phyloP scores from a whole-genome alignment of 2,113 vertebrate species.

The Mirounga angustirostris region DNA sequence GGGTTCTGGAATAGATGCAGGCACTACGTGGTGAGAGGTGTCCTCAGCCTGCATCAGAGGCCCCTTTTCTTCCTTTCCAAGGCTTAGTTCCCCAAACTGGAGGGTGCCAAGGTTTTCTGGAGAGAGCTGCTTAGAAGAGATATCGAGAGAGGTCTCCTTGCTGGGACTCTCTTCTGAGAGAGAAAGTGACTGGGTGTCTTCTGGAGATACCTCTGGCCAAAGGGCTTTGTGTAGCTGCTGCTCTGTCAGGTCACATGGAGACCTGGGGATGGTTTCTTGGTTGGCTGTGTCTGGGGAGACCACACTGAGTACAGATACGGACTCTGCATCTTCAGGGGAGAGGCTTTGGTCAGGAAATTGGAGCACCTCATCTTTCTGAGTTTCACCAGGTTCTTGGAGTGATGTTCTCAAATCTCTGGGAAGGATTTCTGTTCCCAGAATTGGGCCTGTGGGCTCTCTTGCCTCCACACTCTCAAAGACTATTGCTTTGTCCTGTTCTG shows the following conservation, averaged over 20 bases:
- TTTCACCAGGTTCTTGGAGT: slow-evolving; percentile 72
- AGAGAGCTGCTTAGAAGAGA: slow-evolving; percentile 84
- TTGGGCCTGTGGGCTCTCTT: slow-evolving; percentile 50
- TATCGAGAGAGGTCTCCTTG: slow-evolving; percentile 84
- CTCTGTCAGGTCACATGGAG: slow-evolving; percentile 61
- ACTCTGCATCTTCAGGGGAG: slow-evolving; percentile 86
- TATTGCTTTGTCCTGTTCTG: slow-evolving; percentile 80
- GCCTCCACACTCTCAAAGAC: slow-evolving; percentile 57
- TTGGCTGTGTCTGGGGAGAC: slow-evolving; percentile 77
- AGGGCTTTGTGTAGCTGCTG: slow-evolving; percentile 64
- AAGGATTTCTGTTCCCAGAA: slow-evolving; percentile 65
- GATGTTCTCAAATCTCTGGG: slow-evolving; percentile 52
- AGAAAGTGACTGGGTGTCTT: slow-evolving; percentile 84
- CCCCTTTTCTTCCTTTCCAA: slow-evolving; percentile 79
- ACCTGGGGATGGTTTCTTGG: slow-evolving; percentile 69
- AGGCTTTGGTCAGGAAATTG: slow-evolving; percentile 68
- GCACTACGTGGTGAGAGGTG: background rate
- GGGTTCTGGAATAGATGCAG: slow-evolving; percentile 71
- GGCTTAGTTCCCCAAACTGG: slow-evolving; percentile 80
- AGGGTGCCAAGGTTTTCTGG: slow-evolving; percentile 82
- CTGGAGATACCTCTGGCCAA: slow-evolving; percentile 84
- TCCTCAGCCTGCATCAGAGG: slow-evolving; percentile 55
- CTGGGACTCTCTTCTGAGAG: slow-evolving; percentile 85
- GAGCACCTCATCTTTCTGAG: slow-evolving; percentile 74
- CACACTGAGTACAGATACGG: slow-evolving; percentile 82